phyloP scores from a whole-genome alignment of 1,140 invertebrate species.

The Aphidius ervi region DNA sequence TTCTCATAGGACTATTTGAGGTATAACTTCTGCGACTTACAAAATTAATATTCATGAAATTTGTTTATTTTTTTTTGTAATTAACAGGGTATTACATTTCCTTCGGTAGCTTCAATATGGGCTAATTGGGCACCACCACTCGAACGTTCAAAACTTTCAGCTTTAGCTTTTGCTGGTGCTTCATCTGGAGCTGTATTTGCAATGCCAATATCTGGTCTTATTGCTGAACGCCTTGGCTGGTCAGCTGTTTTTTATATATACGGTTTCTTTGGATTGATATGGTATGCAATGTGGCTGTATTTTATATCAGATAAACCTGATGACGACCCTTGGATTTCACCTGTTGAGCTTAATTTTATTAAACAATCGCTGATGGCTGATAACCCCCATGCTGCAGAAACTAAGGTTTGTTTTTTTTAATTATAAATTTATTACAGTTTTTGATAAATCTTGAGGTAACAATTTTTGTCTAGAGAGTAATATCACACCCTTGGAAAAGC shows the following conservation, averaged over 20 bases:
- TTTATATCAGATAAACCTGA: slow-evolving; percentile 74
- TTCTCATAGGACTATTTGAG: slow-evolving; percentile 88
- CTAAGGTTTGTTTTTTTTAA: not conserved
- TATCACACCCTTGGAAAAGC: slow-evolving; percentile 71
- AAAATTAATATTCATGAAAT: too few species aligned
- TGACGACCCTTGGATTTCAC: slow-evolving; percentile 68
- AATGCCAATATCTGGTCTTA: slow-evolving; percentile 68
- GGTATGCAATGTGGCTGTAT: slow-evolving; percentile 67
- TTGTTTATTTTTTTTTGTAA: slow-evolving; percentile 12
- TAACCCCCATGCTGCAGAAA: slow-evolving; percentile 20
- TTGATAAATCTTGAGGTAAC: not conserved
- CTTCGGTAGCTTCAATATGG: slow-evolving; percentile 85
- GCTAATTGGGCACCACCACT: slow-evolving; percentile 79
- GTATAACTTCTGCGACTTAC: slow-evolving; percentile 30
- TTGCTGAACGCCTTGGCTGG: slow-evolving; percentile 76
- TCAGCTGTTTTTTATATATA: slow-evolving; percentile 85
- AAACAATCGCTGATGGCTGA: slow-evolving; percentile 45
- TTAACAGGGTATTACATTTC: slow-evolving; percentile 81
- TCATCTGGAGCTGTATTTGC: slow-evolving; percentile 79
- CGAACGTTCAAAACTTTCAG: slow-evolving; percentile 74
- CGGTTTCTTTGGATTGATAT: slow-evolving; percentile 68
- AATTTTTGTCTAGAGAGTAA: slow-evolving; percentile 32
- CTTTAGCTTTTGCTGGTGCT: slow-evolving; percentile 76
- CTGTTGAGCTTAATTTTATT: slow-evolving; percentile 75
- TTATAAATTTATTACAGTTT: slow-evolving; percentile 11